phyloP scores from a whole-genome alignment of 2,888 invertebrate genomes.

The Poecilobothrus nobilitatus region DNA sequence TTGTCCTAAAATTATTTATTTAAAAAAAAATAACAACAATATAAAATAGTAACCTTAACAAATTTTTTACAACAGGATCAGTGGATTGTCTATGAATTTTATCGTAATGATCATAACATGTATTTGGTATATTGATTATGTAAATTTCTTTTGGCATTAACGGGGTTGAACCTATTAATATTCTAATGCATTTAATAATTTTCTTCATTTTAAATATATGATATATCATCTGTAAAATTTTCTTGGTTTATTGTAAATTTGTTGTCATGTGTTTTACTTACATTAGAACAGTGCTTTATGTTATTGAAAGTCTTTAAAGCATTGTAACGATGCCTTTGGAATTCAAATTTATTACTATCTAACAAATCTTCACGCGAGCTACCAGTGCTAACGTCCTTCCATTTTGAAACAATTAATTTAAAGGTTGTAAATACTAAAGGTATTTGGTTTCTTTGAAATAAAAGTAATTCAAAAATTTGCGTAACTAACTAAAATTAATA shows the following conservation, averaged over 20 bases:
- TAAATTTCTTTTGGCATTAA: neutral
- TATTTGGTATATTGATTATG: neutral
- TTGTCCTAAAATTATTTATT: conserved; percentile 14
- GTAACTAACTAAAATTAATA: neutral
- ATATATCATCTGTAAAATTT: neutral
- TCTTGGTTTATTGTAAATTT: no score
- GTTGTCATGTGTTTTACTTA: neutral
- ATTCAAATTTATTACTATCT: conserved; percentile 11
- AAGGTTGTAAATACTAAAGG: conserved; percentile 22
- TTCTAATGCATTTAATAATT: neutral
- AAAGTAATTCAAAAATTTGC: conserved; percentile 18
- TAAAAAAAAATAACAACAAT: neutral
- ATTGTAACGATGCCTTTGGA: conserved; percentile 17
- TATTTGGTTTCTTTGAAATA: conserved; percentile 22
- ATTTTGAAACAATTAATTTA: conserved; percentile 18
- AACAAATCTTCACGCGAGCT: neutral
- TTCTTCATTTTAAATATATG: neutral
- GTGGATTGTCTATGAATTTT: neutral
- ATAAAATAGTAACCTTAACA: neutral
- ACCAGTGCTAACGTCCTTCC: neutral
- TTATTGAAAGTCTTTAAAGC: conserved; percentile 15
- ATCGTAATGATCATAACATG: neutral
- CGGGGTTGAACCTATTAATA: neutral
- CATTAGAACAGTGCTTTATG: conserved; percentile 13
- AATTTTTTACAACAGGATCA: neutral